A percentile compares a stretch with the other conserved stretches of the same genome.
Conservation (phyloP, 2,113 vertebrate genomes). For the Baryphthengus martii region DNA sequence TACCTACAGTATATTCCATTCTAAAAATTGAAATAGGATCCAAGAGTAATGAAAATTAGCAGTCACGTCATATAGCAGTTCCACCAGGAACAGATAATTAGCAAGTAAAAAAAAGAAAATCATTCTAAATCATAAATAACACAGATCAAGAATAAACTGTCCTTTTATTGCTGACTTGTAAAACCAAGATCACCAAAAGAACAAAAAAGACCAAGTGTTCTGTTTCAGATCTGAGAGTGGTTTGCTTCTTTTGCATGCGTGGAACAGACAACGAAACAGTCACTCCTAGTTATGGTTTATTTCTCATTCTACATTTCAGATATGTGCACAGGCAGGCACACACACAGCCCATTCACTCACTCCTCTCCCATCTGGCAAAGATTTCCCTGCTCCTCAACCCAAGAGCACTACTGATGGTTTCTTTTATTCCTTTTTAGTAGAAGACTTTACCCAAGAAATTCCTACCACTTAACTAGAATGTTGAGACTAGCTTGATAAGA, state of each 20-base stretch:
- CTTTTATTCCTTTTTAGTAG: background rate
- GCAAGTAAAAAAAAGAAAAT: background rate
- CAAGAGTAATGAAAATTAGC: background rate
- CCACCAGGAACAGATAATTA: background rate
- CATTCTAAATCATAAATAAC: background rate
- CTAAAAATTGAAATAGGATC: background rate
- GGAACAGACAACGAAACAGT: background rate
- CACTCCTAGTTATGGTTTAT: background rate
- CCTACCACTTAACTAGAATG: background rate
- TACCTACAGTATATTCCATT: background rate
- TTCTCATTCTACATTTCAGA: background rate
- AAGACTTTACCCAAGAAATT: background rate
- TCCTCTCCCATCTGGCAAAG: background rate
- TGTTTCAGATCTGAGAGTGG: background rate
- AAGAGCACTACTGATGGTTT: background rate
- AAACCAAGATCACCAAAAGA: background rate
- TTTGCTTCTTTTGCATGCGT: background rate
- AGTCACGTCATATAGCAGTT: background rate
- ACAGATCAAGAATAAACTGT: background rate
- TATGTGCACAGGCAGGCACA: background rate
- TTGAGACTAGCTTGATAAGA: background rate
- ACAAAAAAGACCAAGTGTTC: background rate
- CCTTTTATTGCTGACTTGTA: background rate
- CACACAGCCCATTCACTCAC: background rate
- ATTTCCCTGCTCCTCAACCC: rapidly evolving